These are phyloP conservation scores for Saccopteryx leptura DNA, from an alignment of 2,113 vertebrate genomes.

Conservation along the genomic window DNA sequence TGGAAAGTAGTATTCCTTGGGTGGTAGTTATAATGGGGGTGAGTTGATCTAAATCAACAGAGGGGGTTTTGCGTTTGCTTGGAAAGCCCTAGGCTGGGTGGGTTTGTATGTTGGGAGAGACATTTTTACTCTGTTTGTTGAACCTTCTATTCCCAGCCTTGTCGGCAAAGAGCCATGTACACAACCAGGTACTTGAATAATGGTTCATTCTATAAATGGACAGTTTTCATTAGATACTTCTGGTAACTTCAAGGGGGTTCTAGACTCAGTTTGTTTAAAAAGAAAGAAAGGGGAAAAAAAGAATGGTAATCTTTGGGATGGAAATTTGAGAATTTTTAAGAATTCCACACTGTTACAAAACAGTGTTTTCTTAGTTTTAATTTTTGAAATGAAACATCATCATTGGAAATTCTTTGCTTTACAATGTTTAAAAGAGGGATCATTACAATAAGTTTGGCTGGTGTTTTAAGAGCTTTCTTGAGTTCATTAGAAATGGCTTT, in stretches of 20 bases:
- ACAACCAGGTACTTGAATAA: neutral
- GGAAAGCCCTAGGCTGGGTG: neutral
- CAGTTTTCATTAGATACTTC: neutral
- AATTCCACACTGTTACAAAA: constrained; percentile 5
- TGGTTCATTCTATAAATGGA: neutral
- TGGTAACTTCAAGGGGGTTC: neutral
- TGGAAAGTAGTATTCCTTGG: neutral
- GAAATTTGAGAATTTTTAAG: constrained; percentile 9
- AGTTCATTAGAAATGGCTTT: constrained; percentile 1
- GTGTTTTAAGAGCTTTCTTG: neutral
- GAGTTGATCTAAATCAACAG: neutral
- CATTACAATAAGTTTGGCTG: neutral
- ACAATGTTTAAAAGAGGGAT: neutral
- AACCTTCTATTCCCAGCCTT: neutral
- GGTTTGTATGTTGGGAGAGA: neutral
- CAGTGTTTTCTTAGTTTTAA: neutral
- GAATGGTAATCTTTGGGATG: neutral
- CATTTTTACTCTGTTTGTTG: neutral
- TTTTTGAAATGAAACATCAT: constrained; percentile 34
- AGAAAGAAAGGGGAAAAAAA: neutral
- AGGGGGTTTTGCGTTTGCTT: neutral
- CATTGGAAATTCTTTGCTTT: neutral
- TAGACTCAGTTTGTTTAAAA: neutral
- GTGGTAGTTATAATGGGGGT: neutral
- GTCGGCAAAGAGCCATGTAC: neutral